These are phyloP conservation scores for Scolopax rusticola DNA, from an alignment of 2,797 vertebrate species.

Conservation along the genomic window DNA sequence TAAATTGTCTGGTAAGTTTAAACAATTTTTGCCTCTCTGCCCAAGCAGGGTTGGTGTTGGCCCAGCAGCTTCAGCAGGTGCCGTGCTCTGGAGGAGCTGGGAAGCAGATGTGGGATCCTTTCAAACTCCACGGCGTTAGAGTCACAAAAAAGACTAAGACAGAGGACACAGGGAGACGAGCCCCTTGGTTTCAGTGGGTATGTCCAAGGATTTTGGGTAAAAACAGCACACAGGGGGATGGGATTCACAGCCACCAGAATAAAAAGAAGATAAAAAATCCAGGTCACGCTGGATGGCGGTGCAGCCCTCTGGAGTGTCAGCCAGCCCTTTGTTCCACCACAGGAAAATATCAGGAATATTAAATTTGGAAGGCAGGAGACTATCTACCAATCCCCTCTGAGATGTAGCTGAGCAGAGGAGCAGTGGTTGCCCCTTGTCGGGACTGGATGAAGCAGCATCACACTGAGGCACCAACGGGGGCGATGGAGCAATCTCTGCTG, in stretches of 20 bases:
- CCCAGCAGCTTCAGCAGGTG: not conserved
- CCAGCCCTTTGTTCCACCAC: not conserved
- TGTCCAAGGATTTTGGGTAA: not conserved
- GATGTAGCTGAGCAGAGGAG: fast-evolving
- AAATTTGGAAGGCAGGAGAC: not conserved
- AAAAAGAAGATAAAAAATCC: not conserved
- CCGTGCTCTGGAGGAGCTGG: fast-evolving
- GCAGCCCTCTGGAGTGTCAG: too few species aligned
- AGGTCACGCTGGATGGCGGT: too few species aligned
- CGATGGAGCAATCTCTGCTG: fast-evolving
- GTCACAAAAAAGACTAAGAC: fast-evolving
- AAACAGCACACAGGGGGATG: fast-evolving
- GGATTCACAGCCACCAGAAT: fast-evolving
- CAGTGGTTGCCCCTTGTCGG: fast-evolving
- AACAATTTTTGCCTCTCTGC: not conserved
- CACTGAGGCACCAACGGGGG: fast-evolving
- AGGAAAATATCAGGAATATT: not conserved
- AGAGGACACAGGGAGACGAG: not conserved
- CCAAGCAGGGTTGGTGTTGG: not conserved
- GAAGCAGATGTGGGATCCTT: fast-evolving
- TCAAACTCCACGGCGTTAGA: fast-evolving
- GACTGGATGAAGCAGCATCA: fast-evolving
- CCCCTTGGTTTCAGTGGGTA: fast-evolving
- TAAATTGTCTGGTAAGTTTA: not conserved
- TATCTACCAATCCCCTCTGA: too few species aligned